These are phyloP conservation scores for Boleophthalmus pectinirostris DNA, from an alignment of 2,113 vertebrate species.

Conservation along the genomic window DNA sequence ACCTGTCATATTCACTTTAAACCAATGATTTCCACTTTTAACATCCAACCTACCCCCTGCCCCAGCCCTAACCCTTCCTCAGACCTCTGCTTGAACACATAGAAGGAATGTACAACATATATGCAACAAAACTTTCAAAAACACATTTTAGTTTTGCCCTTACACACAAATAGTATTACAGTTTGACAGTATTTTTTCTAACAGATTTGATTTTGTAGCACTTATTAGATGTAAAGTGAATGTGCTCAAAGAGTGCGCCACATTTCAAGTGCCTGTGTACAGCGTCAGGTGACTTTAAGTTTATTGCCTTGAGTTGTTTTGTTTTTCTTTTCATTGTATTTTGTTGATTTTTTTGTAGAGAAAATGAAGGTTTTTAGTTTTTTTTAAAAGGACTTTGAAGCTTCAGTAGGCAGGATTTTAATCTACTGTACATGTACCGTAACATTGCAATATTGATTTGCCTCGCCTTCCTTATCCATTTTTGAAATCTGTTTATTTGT, in stretches of 20 bases:
- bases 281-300: conserved; percentile 66
- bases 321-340: conserved; percentile 37
- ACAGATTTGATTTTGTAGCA: conserved; percentile 75
- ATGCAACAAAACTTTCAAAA: conserved; percentile 62
- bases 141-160: conserved; percentile 31
- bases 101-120: conserved; percentile 59
- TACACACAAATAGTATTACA: conserved; percentile 54
- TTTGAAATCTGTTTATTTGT: no score
- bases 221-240: conserved; percentile 73
- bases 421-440: neutral
- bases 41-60: no score
- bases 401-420: conserved; percentile 1
- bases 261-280: conserved; percentile 81
- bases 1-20: neutral
- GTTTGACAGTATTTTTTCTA: conserved; percentile 71
- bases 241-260: conserved; percentile 73
- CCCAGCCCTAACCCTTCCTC: conserved; percentile 15
- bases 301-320: conserved; percentile 28
- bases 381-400: conserved; percentile 44
- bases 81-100: conserved; percentile 26
- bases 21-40: no score
- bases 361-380: conserved; percentile 55
- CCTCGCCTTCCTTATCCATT: neutral
- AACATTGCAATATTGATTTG: neutral
- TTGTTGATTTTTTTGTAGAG: conserved; percentile 36